Evolutionary conservation across 2,888 invertebrate species (phyloP), one percentile per base, ranked within the genome.

Genomic region (Protophormia terraenovae): DNA sequence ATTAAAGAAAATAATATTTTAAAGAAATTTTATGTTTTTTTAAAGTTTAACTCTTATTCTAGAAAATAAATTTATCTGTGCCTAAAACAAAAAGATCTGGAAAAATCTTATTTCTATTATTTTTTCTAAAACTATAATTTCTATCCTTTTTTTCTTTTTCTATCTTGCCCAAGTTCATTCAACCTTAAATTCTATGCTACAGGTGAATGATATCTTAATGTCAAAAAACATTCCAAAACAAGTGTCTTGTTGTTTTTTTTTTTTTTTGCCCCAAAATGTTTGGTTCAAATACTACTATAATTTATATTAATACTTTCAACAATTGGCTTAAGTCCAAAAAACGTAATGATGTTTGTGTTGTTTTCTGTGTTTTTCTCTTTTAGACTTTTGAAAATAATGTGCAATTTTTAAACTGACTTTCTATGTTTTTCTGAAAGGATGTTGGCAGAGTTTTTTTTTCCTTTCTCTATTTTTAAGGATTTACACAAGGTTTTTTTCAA

Each of bases 241-340:
- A 29, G 2, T 24, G 53, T 14, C 12, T 7, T 27, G n/a, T 29
- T 10, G 8, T 16, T 47, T 7, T n/a, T 12, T 1, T 29, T 55
- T 55, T 66, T 22, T 3, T 45, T n/a, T n/a, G n/a, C n/a, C n/a
- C n/a, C 1, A 58, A 55, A 77, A n/a, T n/a, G n/a, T 45, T 67
- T 22, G n/a, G 12, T 67, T 45, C 67, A 77, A 76, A 66, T 38
- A 19, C 35, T 38, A 19, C 35, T 41, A 62, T 79, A 79, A 71
- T 69, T 53, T 72, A 45, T 60, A 60, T 79, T 71, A 29, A 53
- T 71, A 79, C 53, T 71, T 62, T 71, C 50, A 62, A 71, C 72
- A 73, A 73, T 80, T 81, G 80, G 73, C 73, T 73, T 60, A 58
- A 64, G 67, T 73, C 67, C 73, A 66, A 73, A 62, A 71, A 80